Conservation (phyloP, 2,888 invertebrate species). For the Euzophera pinguis region DNA sequence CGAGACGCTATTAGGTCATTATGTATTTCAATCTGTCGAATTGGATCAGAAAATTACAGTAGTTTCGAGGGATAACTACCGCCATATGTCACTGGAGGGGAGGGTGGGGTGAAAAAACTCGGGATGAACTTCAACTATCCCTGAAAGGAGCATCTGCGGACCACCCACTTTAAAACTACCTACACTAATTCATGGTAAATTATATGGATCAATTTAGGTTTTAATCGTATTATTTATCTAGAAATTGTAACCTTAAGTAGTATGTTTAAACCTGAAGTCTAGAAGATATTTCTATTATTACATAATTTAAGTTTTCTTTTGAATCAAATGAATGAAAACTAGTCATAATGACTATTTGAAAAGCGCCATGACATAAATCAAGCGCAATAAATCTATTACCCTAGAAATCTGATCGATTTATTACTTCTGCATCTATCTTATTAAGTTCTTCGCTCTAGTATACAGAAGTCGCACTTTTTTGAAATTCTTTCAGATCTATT, state of each 20-base stretch:
- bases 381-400: too few relatives aligned
- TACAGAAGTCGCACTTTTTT: too few relatives aligned
- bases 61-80: constrained; percentile 66
- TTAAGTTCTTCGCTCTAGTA: too few relatives aligned
- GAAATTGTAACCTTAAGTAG: neutral
- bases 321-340: too few relatives aligned
- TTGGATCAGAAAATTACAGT: constrained; percentile 60
- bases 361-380: too few relatives aligned
- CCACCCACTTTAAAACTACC: constrained; percentile 41
- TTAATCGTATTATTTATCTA: constrained; percentile 17
- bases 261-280: neutral
- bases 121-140: constrained; percentile 37
- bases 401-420: too few relatives aligned
- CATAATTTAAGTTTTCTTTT: too few relatives aligned
- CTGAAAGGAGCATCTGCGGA: constrained; percentile 31
- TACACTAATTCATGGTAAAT: constrained; percentile 50
- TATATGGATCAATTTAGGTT: constrained; percentile 35
- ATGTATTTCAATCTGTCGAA: constrained; percentile 50
- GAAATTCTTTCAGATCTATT: too few relatives aligned
- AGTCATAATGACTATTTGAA: too few relatives aligned
- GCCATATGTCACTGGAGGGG: constrained; percentile 51
- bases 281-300: too few relatives aligned
- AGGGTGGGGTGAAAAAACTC: constrained; percentile 38
- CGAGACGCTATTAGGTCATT: constrained; percentile 35
- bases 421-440: too few relatives aligned